Percentiles rank a stretch among this genome's conserved stretches.
These are phyloP conservation scores for Brenthis hecate DNA, from an alignment of 2,888 invertebrate species.

Conservation along the genomic window DNA sequence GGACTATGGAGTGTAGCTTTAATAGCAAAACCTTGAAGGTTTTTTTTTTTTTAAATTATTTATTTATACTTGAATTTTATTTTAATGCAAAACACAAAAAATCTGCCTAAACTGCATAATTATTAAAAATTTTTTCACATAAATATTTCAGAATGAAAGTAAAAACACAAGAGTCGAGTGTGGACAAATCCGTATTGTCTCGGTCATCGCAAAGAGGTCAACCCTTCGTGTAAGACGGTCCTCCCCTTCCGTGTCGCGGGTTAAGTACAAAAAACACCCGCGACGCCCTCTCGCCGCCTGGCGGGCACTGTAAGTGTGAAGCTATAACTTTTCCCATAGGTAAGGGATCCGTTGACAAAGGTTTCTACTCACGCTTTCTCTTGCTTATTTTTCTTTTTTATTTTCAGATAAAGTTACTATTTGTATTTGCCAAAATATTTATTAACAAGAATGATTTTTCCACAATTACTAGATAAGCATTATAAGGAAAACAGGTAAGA, in stretches of 20 bases:
- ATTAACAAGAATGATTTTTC: too few relatives aligned
- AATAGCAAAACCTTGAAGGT: too few relatives aligned
- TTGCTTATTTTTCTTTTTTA: slow-evolving; percentile 4
- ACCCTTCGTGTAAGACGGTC: slow-evolving; percentile 75
- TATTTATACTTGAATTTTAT: too few relatives aligned
- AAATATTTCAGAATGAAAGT: background rate
- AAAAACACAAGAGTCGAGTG: slow-evolving; percentile 12
- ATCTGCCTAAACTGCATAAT: background rate
- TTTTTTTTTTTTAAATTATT: too few relatives aligned
- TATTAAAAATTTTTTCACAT: background rate
- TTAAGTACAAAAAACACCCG: slow-evolving; percentile 71
- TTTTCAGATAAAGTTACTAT: background rate
- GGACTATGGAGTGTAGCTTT: too few relatives aligned
- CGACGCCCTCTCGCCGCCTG: slow-evolving; percentile 25
- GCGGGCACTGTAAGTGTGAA: slow-evolving; percentile 19
- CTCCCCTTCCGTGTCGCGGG: slow-evolving; percentile 78
- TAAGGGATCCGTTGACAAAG: slow-evolving; percentile 33
- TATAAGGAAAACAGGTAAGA: too few relatives aligned
- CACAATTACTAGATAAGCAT: too few relatives aligned
- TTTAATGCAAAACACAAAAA: too few relatives aligned
- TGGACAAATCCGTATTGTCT: slow-evolving; percentile 21
- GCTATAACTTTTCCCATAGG: slow-evolving; percentile 38
- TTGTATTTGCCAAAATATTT: too few relatives aligned
- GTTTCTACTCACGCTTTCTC: slow-evolving; percentile 2
- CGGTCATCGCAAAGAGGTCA: slow-evolving; percentile 55